Evolutionary conservation across 2,113 vertebrate species (phyloP), one percentile per base, ranked within the genome.

Genomic region (Chrysochloris asiatica): DNA sequence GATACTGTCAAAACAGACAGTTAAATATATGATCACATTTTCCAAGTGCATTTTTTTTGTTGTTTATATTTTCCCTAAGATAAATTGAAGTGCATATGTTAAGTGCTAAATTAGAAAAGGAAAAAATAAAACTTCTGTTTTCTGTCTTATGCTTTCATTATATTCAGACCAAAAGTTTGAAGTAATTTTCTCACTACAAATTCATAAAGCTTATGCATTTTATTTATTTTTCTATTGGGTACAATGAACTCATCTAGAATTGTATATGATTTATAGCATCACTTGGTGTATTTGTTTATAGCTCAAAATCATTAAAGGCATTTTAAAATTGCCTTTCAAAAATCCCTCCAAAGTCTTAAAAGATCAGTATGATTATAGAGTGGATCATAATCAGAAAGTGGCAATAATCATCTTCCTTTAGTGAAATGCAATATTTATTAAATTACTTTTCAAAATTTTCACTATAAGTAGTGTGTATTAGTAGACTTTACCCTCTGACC

Each of bases 171-270:
- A 38, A 83, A 41, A 73, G 9, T 90, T 89, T 72, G 4, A 79
- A 77, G 61, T 36, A 16, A 14, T 59, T 90, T 75, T 43, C 30
- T 77, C 89, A n/a, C 69, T 90, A 88, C 12, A 79, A 90, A 88
- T 82, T 82, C 10, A 43, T 43, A 26, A 41, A 3, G 16, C 4
- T 78, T 80, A 72, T 26, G 36, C 63, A 75, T 2, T 65, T 2
- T 65, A 59, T 59, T 88, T 45, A 1, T 77, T 90, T 86, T 81
- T 22, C 54, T 73, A 67, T 4, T 73, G 38, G 22, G 47, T 82
- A 81, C 5, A 73, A 54, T 54, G 5, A 71, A 41, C 16, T 48
- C 1, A 61, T 54, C 4, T 14, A 73, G 21, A 67, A 69, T 47
- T 87, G 16, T 50, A 28, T 41, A 41, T 77, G 45, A 72, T 75